phyloP scores from a whole-genome alignment of 2,797 vertebrate species.

The Crenuchus spilurus region DNA sequence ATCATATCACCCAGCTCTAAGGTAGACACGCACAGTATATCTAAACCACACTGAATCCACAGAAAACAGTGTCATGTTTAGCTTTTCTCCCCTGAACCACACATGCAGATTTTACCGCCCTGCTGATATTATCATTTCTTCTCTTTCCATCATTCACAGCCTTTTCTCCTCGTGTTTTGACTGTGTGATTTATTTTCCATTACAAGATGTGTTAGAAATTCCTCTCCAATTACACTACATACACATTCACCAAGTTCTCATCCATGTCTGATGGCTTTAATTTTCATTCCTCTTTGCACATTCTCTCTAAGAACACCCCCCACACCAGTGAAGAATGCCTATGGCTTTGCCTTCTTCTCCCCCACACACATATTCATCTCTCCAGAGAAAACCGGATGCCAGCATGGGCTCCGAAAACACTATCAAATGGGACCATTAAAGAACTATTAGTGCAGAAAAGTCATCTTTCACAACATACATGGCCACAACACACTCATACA shows the following conservation, averaged over 20 bases:
- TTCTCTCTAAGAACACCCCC: too few species aligned
- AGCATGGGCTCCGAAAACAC: slow-evolving; percentile 59
- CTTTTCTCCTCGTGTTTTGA: too few species aligned
- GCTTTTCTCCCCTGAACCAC: background rate
- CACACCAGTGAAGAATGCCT: background rate
- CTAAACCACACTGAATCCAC: too few species aligned
- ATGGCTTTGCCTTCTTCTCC: background rate
- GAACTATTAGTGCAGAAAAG: slow-evolving; percentile 68
- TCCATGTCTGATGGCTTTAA: background rate
- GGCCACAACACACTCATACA: slow-evolving; percentile 45
- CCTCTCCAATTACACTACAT: background rate
- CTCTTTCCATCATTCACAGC: background rate
- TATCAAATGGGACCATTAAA: slow-evolving; percentile 70
- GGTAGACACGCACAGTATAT: too few species aligned
- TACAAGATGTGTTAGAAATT: background rate
- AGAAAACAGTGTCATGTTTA: too few species aligned
- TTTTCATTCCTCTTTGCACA: background rate
- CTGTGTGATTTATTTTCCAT: background rate
- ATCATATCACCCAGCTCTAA: too few species aligned
- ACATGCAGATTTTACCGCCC: background rate
- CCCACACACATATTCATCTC: slow-evolving; percentile 46
- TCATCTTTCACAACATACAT: slow-evolving; percentile 58
- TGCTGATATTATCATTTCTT: background rate
- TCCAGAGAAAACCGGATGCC: slow-evolving; percentile 50
- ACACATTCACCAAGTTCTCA: background rate